phyloP scores from a whole-genome alignment of 2,888 invertebrate genomes.

The Myathropa florea region DNA sequence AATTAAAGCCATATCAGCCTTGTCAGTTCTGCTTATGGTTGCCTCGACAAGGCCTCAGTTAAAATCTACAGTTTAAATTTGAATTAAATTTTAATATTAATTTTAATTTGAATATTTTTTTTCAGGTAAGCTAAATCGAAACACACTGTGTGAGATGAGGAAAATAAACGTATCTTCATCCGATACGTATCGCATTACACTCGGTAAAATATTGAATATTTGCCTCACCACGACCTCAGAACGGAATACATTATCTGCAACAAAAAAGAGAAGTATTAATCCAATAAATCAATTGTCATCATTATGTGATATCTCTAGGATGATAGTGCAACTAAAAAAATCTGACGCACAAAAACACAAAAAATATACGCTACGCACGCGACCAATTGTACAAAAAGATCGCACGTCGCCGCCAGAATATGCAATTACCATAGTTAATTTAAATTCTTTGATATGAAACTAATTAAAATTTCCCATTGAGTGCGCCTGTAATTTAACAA shows the following conservation, averaged over 20 bases:
- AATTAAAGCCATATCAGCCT: too few relatives aligned
- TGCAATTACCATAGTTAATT: slow-evolving; percentile 70
- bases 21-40: too few relatives aligned
- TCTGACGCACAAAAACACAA: not conserved
- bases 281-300: slow-evolving; percentile 64
- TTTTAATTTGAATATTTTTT: slow-evolving; percentile 23
- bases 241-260: not conserved
- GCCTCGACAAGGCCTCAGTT: too few relatives aligned
- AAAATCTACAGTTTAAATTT: not conserved
- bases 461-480: slow-evolving; percentile 71
- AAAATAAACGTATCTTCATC: slow-evolving; percentile 1
- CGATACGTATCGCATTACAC: slow-evolving; percentile 30
- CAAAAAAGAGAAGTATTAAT: slow-evolving; percentile 31
- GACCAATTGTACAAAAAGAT: slow-evolving; percentile 53
- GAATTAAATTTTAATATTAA: not conserved
- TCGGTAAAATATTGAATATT: slow-evolving; percentile 11
- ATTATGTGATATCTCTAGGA: slow-evolving; percentile 51
- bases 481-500: slow-evolving; percentile 63
- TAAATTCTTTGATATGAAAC: slow-evolving; percentile 70
- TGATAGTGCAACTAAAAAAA: slow-evolving; percentile 42
- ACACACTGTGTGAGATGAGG: too few relatives aligned
- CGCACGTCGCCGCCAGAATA: slow-evolving; percentile 60
- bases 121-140: slow-evolving; percentile 47
- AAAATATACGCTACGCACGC: not conserved
- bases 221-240: not conserved